Evolutionary conservation across 2,888 invertebrate species (phyloP), one percentile per base, ranked within the genome.

Genomic region (Lamellibrachia columna): DNA sequence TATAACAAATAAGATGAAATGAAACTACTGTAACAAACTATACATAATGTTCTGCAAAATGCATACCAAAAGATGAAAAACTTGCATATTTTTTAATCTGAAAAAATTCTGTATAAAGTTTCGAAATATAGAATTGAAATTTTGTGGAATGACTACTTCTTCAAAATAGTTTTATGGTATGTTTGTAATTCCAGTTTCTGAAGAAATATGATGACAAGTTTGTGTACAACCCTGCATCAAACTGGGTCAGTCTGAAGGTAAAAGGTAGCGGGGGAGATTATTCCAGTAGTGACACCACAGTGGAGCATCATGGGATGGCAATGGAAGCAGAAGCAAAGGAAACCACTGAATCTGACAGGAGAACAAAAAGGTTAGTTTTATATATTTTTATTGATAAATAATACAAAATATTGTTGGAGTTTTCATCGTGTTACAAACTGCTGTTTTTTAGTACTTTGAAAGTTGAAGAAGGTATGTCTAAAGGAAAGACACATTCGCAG

Each of bases 191-290:
- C 92, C 94, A 96, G 96, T 96, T 96, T 94, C 92, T 96, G 28
- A 94, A 94, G 90, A 95, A 95, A 90, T 94, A 95, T 92, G 93
- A 94, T 93, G 95, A 96, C 92, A 94, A 94, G 53, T 96, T 96
- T 93, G 93, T 93, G 15, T 95, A 95, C 93, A 95, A 96, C 92
- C 93, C 94, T 0, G 93, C 93, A 55, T 92, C 94, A 7, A 95
- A 95, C 92, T 94, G 94, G 93, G 95, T 95, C n/a, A 93, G 92
- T 91, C 92, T 95, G 92, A 93, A 93, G 92, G 22, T n/a, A 52
- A 90, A 92, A 55, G 91, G 92, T 7, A 75, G 75, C 75, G 15
- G 22, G 75, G 75, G 22, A 75, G 75, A 75, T n/a, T 75, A 75
- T 75, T 22, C 15, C 75, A 91, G 60, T 58, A 91, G 91, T 90